Conservation (phyloP, 2,797 vertebrate species). For the Rhyacichthys aspro region DNA sequence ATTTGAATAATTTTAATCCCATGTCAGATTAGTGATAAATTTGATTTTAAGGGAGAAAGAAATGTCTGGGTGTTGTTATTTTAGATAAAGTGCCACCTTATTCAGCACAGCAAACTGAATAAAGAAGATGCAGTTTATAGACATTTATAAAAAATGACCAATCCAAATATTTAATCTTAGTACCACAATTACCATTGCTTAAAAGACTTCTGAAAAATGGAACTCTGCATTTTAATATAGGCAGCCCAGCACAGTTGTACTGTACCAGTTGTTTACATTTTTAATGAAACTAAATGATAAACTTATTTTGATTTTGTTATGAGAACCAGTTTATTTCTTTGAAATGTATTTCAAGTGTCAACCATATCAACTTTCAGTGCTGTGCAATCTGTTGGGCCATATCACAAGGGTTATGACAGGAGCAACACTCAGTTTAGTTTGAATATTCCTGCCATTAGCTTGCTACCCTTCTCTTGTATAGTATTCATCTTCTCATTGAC, state of each 20-base stretch:
- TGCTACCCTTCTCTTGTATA: neutral
- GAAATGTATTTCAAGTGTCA: slow-evolving; percentile 18
- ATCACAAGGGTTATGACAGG: neutral
- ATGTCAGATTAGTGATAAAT: too few species aligned
- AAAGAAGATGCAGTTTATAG: too few species aligned
- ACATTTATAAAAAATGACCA: too few species aligned
- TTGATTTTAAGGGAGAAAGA: too few species aligned
- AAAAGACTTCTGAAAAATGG: neutral
- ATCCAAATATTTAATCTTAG: neutral
- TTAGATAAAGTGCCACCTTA: too few species aligned
- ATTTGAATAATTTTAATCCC: too few species aligned
- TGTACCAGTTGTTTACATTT: neutral
- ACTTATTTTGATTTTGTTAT: slow-evolving; percentile 10
- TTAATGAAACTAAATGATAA: neutral
- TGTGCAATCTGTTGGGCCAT: slow-evolving; percentile 2
- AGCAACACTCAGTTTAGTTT: neutral
- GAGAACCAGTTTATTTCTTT: slow-evolving; percentile 12
- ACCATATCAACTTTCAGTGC: slow-evolving; percentile 18
- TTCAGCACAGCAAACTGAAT: too few species aligned
- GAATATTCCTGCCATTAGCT: neutral
- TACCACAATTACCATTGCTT: slow-evolving; percentile 24
- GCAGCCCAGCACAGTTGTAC: neutral
- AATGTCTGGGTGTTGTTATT: too few species aligned
- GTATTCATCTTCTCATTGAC: neutral
- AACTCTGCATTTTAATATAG: slow-evolving; percentile 8